These are phyloP conservation scores for Gadopsis bispinosus DNA, from an alignment of 2,797 vertebrate species.

Conservation along the genomic window DNA sequence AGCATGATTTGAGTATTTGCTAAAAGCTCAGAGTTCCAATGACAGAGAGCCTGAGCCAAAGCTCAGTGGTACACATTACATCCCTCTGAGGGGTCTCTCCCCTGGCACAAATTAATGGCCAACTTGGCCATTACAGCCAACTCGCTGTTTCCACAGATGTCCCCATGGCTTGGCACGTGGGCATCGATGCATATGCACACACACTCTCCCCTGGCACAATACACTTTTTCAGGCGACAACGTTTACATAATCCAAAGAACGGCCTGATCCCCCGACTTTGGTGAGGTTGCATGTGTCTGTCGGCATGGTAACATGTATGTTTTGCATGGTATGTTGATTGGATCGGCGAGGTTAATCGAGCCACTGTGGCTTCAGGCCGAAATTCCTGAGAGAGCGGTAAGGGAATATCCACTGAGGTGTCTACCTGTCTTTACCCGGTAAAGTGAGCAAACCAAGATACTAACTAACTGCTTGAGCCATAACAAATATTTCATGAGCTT, in stretches of 20 bases:
- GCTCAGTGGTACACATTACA: constrained; percentile 72
- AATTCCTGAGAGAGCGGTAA: constrained; percentile 15
- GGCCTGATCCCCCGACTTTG: constrained; percentile 25
- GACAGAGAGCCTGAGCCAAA: constrained; percentile 57
- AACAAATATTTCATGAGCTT: constrained; percentile 59
- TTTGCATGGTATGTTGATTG: constrained; percentile 12
- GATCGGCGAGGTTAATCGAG: constrained; percentile 13
- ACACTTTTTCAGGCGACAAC: constrained; percentile 33
- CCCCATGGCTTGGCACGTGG: constrained; percentile 65
- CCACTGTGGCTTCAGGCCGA: constrained; percentile 32
- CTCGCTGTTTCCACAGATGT: constrained; percentile 74
- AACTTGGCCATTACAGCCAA: constrained; percentile 69
- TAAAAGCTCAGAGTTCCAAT: constrained; percentile 36
- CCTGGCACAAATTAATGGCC: constrained; percentile 64
- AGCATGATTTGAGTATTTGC: constrained; percentile 36
- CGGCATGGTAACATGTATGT: constrained; percentile 50
- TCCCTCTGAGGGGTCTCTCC: constrained; percentile 67
- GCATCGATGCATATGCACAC: constrained; percentile 67
- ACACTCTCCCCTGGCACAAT: constrained; percentile 43
- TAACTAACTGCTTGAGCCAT: constrained; percentile 9
- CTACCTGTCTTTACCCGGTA: constrained; percentile 30
- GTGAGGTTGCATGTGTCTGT: constrained; percentile 46
- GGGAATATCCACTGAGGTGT: constrained; percentile 13
- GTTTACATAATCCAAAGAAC: constrained; percentile 42
- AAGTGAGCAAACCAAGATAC: constrained; percentile 27